Evolutionary conservation across 2,888 invertebrate species (phyloP), one percentile per base, ranked within the genome.

Genomic region (Tryphoninae sp.): DNA sequence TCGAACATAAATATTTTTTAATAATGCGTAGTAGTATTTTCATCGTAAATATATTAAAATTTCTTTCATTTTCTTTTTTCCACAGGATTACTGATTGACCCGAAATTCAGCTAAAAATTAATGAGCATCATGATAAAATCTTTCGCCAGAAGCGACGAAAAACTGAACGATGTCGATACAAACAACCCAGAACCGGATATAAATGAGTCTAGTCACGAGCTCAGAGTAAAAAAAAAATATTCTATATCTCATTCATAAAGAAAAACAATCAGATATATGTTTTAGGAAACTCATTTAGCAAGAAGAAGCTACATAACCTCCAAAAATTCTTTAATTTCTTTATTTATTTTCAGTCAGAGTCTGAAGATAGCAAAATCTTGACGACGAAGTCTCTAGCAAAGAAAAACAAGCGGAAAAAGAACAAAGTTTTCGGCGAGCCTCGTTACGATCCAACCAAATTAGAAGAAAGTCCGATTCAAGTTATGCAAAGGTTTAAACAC

Each of bases 401-500:
- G 67, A 92, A 93, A 84, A 93, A 93, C 79, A 92, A 91, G 84
- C 89, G 92, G 92, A 95, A 93, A 86, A 92, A 91, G 88, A 90
- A 84, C 90, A 93, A 83, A 90, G 91, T 3, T 89, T 92, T 85
- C 6, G 86, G 86, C 80, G 93, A 93, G 86, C 92, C 93, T 33
- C 89, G 84, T 51, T 89, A 94, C 78, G 95, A 95, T 87, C 91
- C 93, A 1, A 95, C 95, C 77, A 95, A 94, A 90, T 89, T 96
- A 79, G 96, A 96, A 89, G 95, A 96, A 88, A 95, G 94, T 92
- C 94, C 95, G 22, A 90, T 92, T 40, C 94, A 96, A 94, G 96
- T 96, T 2, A 93, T 94, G 89, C 94, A 95, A 87, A 93, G 96
- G 80, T 94, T 96, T 88, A 94, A 93, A 85, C 93, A 94, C 87